Percentiles rank a stretch among this genome's conserved stretches.
These are phyloP conservation scores for Lochmaea crataegi DNA, from an alignment of 2,888 invertebrate genomes.

Conservation along the genomic window DNA sequence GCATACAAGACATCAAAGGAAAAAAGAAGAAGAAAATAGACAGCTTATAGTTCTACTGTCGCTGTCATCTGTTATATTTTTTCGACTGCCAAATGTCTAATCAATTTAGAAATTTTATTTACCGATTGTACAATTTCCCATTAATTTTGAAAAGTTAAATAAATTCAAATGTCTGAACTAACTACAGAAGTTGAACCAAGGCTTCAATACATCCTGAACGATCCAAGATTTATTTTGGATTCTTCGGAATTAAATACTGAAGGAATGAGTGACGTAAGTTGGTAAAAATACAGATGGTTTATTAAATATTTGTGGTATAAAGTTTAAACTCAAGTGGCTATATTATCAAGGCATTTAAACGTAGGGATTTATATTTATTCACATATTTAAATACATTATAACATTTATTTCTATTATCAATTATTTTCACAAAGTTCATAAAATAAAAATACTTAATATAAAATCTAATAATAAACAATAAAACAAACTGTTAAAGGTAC, in stretches of 20 bases:
- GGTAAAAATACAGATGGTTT: not conserved
- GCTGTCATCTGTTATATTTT: conserved; percentile 22
- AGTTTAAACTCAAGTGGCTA: not conserved
- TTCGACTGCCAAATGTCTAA: conserved; percentile 20
- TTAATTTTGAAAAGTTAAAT: conserved; percentile 33
- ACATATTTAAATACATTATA: no score
- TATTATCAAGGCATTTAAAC: no score
- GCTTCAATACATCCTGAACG: conserved; percentile 44
- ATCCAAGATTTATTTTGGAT: conserved; percentile 42
- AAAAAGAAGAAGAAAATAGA: no score
- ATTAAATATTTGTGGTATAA: not conserved
- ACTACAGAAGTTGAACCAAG: conserved; percentile 33
- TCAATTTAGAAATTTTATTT: conserved; percentile 50
- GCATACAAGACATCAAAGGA: no score
- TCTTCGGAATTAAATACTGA: conserved; percentile 37
- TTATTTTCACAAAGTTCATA: no score
- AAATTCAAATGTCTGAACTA: conserved; percentile 40
- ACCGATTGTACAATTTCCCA: conserved; percentile 52
- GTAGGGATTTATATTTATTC: no score
- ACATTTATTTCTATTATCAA: no score
- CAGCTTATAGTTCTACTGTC: conserved; percentile 6
- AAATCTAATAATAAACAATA: no score
- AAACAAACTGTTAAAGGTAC: no score
- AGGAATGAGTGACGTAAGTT: conserved; percentile 45
- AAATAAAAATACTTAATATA: no score